Evolutionary conservation across 2,113 vertebrate species (phyloP).

Genomic region (Tyrannus savana): DNA sequence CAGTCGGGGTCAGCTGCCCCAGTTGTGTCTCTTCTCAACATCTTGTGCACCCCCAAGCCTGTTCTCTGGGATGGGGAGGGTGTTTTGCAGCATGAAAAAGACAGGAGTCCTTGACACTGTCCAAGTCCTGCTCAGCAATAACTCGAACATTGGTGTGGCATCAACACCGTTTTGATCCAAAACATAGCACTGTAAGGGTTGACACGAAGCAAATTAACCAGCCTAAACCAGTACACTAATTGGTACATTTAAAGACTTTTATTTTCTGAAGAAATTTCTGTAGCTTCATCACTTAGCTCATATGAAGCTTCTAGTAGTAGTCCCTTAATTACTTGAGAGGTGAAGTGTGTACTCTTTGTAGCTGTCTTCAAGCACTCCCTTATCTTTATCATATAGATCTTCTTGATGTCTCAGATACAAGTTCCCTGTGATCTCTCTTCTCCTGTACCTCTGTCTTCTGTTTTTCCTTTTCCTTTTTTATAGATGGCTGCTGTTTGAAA

Average conservation of each 20-base stretch:
- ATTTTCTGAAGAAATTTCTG: neutral
- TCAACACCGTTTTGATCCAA: neutral
- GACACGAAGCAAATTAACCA: neutral
- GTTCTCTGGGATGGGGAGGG: neutral
- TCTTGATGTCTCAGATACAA: neutral
- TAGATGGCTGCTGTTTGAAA: neutral
- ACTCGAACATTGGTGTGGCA: neutral
- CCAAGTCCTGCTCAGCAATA: neutral
- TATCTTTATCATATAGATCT: neutral
- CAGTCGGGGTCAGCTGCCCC: neutral
- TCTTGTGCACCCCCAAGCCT: neutral
- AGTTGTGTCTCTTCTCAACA: neutral
- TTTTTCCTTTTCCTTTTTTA: neutral
- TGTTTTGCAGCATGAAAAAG: neutral
- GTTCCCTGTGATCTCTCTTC: neutral
- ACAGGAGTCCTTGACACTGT: neutral
- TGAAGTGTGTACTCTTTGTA: neutral
- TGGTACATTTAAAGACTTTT: neutral
- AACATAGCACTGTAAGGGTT: accelerated
- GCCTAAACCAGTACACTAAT: neutral
- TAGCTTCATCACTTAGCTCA: neutral
- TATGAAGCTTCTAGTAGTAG: neutral
- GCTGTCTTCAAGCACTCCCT: neutral
- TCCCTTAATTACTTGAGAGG: neutral
- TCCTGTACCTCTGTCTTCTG: neutral